Base-by-base conservation (phyloP, 2,888 invertebrate species). In the Idaea aversata region DNA sequence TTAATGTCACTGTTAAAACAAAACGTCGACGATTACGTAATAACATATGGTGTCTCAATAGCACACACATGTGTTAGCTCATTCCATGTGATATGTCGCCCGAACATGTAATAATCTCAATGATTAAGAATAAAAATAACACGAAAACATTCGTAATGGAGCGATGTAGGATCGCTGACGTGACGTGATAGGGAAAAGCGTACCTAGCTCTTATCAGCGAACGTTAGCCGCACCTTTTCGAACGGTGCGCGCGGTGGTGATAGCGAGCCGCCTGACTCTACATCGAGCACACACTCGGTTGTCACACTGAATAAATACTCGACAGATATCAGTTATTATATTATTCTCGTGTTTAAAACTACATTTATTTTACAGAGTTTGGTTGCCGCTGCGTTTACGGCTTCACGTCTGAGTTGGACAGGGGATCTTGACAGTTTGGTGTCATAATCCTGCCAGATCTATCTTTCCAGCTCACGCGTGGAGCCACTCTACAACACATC, bases 401-500 rank as follows among this genome's bases (percentile, higher is more conserved):
- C 83, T 88, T 85, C 87, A 88, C 88, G 89, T 88, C 88, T 92
- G 92, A 93, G 93, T 93, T 93, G 93, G 93, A 93, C 90, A 91
- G 93, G 88, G 87, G 93, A 93, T 93, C 93, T 92, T 87, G 92
- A 91, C 93, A 93, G 93, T 91, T 90, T 87, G 75, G 80, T 72
- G 68, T 77, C 65, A 75, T 82, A 82, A 10, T 81, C 88, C 91
- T 93, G 93, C 93, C 93, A 93, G 93, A 93, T 93, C 93, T 93
- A 93, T 93, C 93, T 93, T 93, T 93, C 93, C 93, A 93, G 93
- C 93, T 93, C 93, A 92, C 91, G 84, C 87, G 89, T 89, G 84
- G 77, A 84, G 85, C 84, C 88, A 78, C 82, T 74, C 70, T 80
- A 65, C 74, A 59, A 64, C 64, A 57, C 58, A 13, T 5, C 57